Evolutionary conservation across 2,113 vertebrate genomes (phyloP).

Genomic region (Ceratotherium simum): DNA sequence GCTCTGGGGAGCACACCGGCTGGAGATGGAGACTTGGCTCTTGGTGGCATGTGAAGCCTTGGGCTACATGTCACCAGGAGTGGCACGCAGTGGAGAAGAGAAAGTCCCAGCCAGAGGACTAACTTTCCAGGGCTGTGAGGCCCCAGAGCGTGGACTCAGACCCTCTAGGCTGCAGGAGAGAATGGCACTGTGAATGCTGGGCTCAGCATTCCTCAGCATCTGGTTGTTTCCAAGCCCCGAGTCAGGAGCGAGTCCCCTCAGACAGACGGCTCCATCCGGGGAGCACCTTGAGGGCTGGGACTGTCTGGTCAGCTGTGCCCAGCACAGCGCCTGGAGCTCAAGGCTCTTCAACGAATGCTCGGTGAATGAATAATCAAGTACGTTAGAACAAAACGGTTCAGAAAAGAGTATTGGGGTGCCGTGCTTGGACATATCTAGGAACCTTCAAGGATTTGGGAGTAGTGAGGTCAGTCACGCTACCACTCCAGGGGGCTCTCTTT

Average conservation of each 20-base stretch:
- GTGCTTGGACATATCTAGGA: not conserved
- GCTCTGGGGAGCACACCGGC: not conserved
- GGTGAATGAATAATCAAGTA: not conserved
- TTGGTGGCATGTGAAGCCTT: not conserved
- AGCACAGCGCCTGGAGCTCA: not conserved
- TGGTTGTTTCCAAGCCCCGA: not conserved
- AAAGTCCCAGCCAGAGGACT: not conserved
- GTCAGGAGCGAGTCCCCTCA: not conserved
- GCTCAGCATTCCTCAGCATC: not conserved
- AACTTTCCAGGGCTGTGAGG: not conserved
- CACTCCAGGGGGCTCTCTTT: not conserved
- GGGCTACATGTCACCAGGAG: not conserved
- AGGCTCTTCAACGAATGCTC: not conserved
- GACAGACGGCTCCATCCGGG: not conserved
- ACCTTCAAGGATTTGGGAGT: not conserved
- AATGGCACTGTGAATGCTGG: not conserved
- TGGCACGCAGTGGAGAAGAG: accelerated
- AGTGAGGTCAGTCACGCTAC: not conserved
- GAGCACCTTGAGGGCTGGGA: not conserved
- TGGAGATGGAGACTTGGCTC: not conserved
- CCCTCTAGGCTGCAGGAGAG: not conserved
- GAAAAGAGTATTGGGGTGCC: not conserved
- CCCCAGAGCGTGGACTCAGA: not conserved
- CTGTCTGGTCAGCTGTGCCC: not conserved
- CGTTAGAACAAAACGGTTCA: not conserved